Evolutionary conservation across 2,888 invertebrate genomes (phyloP), one percentile per base, ranked within the genome.

Genomic region (Aelia acuminata): DNA sequence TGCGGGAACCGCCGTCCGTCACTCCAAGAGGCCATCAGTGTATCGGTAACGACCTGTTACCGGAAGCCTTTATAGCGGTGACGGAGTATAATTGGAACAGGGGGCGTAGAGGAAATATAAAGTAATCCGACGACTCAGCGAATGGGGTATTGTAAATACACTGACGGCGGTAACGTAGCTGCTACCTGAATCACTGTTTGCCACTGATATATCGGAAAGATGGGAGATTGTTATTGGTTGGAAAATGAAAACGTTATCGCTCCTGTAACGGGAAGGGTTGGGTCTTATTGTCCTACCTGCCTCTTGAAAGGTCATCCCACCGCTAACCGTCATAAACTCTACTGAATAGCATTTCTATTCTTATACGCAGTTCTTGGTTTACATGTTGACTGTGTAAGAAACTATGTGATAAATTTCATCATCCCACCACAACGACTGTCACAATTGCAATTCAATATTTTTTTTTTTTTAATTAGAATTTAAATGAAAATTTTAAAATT

Each of bases 81-180:
- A 80, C 43, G 13, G 43, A 80, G 80, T 80, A n/a, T 80, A 80
- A 80, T 80, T 43, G 80, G 39, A 80, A 80, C 80, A 80, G 80
- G 63, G 31, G 31, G 26, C 63, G 13, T 13, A 57, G 11, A 31
- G 63, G 63, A 63, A 63, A 63, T 35, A 63, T 63, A 63, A 63
- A 63, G 31, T 31, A 63, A 63, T 63, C 63, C 63, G 31, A 35
- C 31, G 63, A 63, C 63, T 63, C 31, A 31, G 63, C 15, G 63
- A 63, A 63, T 63, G 31, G 63, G 63, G 63, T 63, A 63, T 63
- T 18, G 26, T 63, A 63, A 63, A 63, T 18, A 26, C 26, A n/a
- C 1, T 57, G 57, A 57, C 57, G 57, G 57, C 0, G 31, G 5
- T 1, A 53, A 18, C 26, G 57, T 57, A 13, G 11, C 63, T 63